Evolutionary conservation across 2,113 vertebrate genomes (phyloP), one percentile per base, ranked within the genome.

Genomic region (Motacilla alba): DNA sequence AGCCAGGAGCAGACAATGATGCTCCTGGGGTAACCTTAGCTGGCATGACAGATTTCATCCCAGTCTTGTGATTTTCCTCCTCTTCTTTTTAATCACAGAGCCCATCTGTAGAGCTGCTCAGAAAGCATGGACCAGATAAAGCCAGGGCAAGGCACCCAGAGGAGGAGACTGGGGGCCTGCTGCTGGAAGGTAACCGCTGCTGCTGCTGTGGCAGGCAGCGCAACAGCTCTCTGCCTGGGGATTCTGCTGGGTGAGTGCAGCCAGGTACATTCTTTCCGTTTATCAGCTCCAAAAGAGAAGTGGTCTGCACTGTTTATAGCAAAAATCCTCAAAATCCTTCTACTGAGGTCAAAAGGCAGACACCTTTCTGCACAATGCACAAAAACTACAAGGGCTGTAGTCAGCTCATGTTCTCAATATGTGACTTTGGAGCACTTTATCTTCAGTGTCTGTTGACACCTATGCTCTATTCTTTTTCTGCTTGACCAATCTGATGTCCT

Each of bases 201-300:
- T 2, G 26, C 73, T 0, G 33, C 72, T 0, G 12, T 95, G 49
- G 80, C 28, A 6, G 68, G 96, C 59, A 33, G 91, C 1, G 1
- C 82, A 4, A 31, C 85, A 28, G 63, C 93, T 8, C 43, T 97
- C 31, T 86, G 80, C 81, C 85, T 98, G 50, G 98, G 97, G 9
- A 89, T 97, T 81, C 95, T 98, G 35, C 56, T 97, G 91, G 98
- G 98, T 98, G 91, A 98, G 98, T 96, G 44, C 52, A 12, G 7
- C n/a, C 0, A 6, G 16, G 11, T 19, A 4, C 2, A 1, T 53
- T 9, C 39, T 26, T 43, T 17, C n/a, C 20, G 26, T 67, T 81
- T 24, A 24, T 37, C 35, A 69, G 30, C 67, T 86, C 47, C 44
- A 47, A n/a, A 74, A 64, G 21, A 82, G 23, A 46, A 80, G 47